A percentile compares a stretch with the other conserved stretches of the same genome.
These are phyloP conservation scores for Macrosiphum euphorbiae DNA, from an alignment of 2,888 invertebrate species.

Conservation along the genomic window DNA sequence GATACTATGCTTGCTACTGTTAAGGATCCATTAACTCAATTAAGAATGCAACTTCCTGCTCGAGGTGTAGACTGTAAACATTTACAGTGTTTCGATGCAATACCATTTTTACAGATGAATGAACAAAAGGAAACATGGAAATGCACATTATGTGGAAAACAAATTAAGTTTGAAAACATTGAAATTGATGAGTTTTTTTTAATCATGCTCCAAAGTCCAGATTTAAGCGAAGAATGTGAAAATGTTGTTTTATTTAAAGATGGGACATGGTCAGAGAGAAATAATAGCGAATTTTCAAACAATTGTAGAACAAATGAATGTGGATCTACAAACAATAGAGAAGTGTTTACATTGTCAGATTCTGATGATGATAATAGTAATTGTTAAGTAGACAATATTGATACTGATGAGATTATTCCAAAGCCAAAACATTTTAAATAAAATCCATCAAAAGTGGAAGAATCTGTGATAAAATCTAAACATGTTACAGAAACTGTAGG, in stretches of 20 bases:
- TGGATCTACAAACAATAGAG: conserved; percentile 7
- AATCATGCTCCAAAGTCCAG: conserved; percentile 43
- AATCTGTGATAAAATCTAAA: conserved; percentile 40
- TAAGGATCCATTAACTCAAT: conserved; percentile 93
- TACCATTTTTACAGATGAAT: conserved; percentile 96
- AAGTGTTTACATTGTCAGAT: conserved; percentile 57
- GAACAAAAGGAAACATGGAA: conserved; percentile 98
- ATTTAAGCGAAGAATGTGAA: no score
- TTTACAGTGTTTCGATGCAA: conserved; percentile 98
- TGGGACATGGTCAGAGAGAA: conserved; percentile 44
- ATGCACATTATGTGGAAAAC: conserved; percentile 96
- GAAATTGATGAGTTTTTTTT: conserved; percentile 60
- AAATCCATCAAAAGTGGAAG: not conserved
- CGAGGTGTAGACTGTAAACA: conserved; percentile 92
- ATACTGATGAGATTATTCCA: not conserved
- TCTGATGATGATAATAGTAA: not conserved
- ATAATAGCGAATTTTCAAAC: not conserved
- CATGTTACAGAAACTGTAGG: not conserved
- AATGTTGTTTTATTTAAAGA: conserved; percentile 50
- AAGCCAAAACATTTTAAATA: not conserved
- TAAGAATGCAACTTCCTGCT: conserved; percentile 91
- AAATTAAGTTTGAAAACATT: conserved; percentile 47
- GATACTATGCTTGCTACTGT: conserved; percentile 93
- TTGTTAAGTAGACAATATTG: no score
- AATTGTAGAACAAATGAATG: not conserved